Conservation (phyloP, 2,797 vertebrate species). For the Podarcis lilfordi region DNA sequence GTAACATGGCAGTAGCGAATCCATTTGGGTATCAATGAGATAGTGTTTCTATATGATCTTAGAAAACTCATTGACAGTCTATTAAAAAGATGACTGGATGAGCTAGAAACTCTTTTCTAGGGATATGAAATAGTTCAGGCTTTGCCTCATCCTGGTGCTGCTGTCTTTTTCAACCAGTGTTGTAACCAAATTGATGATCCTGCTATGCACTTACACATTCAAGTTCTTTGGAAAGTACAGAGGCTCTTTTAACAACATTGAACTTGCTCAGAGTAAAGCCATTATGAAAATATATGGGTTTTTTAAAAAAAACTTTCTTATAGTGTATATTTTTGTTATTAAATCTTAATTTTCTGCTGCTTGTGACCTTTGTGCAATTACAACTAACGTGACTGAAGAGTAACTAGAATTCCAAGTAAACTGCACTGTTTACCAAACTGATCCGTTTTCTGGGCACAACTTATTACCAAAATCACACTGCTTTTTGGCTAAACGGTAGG, state of each 20-base stretch:
- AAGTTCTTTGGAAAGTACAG: constrained; percentile 81
- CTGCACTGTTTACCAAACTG: not conserved
- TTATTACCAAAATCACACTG: not conserved
- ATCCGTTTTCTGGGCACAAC: not conserved
- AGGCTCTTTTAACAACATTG: constrained; percentile 83
- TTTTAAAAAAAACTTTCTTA: constrained; percentile 26
- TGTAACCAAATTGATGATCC: constrained; percentile 80
- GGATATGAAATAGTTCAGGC: constrained; percentile 83
- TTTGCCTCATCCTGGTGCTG: constrained; percentile 78
- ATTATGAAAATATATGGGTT: constrained; percentile 10
- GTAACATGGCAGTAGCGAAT: constrained; percentile 21
- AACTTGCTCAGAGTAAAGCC: constrained; percentile 66
- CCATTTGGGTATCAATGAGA: constrained; percentile 18
- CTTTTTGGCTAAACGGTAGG: not conserved
- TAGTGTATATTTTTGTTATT: constrained; percentile 76
- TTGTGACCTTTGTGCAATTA: not conserved
- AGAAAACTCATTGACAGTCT: not conserved
- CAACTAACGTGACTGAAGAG: not conserved
- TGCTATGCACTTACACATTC: constrained; percentile 81
- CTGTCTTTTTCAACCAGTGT: constrained; percentile 78
- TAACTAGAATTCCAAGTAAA: not conserved
- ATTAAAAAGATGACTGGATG: not conserved
- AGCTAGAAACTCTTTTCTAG: constrained; percentile 67
- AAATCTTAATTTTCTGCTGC: constrained; percentile 47
- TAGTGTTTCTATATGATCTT: not conserved